phyloP scores from a whole-genome alignment of 2,113 vertebrate genomes.

The Hyla sarda region DNA sequence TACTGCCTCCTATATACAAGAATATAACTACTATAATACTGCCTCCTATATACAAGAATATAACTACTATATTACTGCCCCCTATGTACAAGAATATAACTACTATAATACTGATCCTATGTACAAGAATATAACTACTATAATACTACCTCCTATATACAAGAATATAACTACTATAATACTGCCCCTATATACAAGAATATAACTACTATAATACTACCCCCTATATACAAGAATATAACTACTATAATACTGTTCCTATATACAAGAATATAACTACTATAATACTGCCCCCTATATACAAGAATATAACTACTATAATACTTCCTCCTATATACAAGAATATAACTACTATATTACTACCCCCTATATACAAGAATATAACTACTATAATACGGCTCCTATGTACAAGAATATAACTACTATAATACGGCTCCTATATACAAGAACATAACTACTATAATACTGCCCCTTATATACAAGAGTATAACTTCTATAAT shows the following conservation, averaged over 20 bases:
- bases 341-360: slow-evolving; percentile 20
- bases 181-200: too few relatives aligned
- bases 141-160: background rate
- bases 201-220: slow-evolving; percentile 12
- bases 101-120: slow-evolving; percentile 7
- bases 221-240: slow-evolving; percentile 4
- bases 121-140: slow-evolving; percentile 22
- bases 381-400: background rate
- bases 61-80: too few relatives aligned
- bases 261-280: slow-evolving; percentile 7
- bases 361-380: background rate
- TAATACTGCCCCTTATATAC: slow-evolving; percentile 6
- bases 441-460: slow-evolving; percentile 3
- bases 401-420: slow-evolving; percentile 12
- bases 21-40: slow-evolving; percentile 11
- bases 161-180: too few relatives aligned
- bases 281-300: background rate
- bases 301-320: slow-evolving; percentile 4
- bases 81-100: background rate
- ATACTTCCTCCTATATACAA: background rate
- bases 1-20: background rate
- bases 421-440: slow-evolving; percentile 3
- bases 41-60: background rate
- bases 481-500: slow-evolving; percentile 14
- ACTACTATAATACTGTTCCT: slow-evolving; percentile 7